Evolutionary conservation across 2,888 invertebrate species (phyloP).

Genomic region (Pachymerium ferrugineum): DNA sequence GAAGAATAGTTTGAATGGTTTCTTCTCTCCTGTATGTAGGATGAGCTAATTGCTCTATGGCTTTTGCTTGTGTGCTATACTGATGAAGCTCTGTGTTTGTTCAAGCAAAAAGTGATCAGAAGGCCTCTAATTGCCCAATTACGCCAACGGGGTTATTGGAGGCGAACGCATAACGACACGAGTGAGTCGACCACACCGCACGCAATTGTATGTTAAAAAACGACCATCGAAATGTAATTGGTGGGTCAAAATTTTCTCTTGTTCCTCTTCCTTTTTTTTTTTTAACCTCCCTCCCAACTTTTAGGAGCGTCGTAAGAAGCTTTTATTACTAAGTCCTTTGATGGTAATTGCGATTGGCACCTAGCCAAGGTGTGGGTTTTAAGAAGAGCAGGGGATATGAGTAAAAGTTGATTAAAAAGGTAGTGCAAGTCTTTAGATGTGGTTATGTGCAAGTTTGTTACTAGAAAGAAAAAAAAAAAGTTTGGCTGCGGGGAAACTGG

Average conservation of each 20-base stretch:
- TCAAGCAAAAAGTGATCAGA: slow-evolving; percentile 22
- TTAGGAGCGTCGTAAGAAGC: not conserved
- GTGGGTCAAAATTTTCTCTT: slow-evolving; percentile 8
- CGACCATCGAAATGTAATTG: slow-evolving; percentile 2
- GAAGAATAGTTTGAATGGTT: not conserved
- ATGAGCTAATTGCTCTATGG: slow-evolving; percentile 27
- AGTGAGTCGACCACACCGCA: slow-evolving; percentile 2
- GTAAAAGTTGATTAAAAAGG: slow-evolving; percentile 21
- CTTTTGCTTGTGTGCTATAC: slow-evolving; percentile 14
- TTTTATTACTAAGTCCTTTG: slow-evolving; percentile 21
- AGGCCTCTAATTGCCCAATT: slow-evolving; percentile 10
- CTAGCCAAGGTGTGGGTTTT: not conserved
- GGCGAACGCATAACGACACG: slow-evolving; percentile 2
- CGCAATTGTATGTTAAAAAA: not conserved
- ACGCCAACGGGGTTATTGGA: not conserved
- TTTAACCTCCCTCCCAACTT: too few species aligned
- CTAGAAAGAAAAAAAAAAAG: not conserved
- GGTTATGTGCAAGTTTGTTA: not conserved
- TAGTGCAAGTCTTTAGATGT: slow-evolving; percentile 1
- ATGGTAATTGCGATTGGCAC: slow-evolving; percentile 13
- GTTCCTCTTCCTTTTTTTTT: slow-evolving; percentile 5
- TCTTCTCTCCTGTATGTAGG: not conserved
- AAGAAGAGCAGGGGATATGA: not conserved
- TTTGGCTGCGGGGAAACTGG: too few species aligned
- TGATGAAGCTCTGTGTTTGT: slow-evolving; percentile 1